Base-by-base conservation (phyloP, 2,113 vertebrate species). In the Acrocephalus kingi region DNA sequence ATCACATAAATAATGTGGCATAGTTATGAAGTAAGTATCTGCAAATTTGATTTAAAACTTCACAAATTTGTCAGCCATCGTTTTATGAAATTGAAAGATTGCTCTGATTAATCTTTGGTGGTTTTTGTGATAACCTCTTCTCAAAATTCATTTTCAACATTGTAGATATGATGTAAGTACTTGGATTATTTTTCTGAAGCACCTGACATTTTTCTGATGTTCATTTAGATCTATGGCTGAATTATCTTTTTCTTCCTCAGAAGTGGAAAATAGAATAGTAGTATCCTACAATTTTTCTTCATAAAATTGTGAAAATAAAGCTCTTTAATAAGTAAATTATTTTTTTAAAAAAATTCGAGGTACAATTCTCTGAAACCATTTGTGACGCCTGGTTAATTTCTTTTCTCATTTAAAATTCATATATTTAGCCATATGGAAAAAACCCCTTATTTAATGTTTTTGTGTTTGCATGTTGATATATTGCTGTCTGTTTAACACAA, bases 1-100 rank as follows among this genome's bases (percentile, higher is more conserved):
- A 99, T 99, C 99, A 99, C 98, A 97, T 98, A 98, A 98, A 98
- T 98, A 98, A 98, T 98, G 98, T 97, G 98, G 96, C 97, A 98
- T 96, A 95, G 98, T 98, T 97, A 97, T 97, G 80, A 97, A 97
- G 92, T 97, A 98, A 98, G 96, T 98, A 98, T 98, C 97, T 98
- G 97, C 96, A 97, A 98, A 97, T 98, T 95, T 98, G 97, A 98
- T 98, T 98, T 98, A 97, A 98, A 98, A 98, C 97, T 97, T 98
- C 97, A 97, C 97, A 98, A 98, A 98, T 98, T 98, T 98, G 96
- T 98, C 96, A 97, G 85, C 95, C 94, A 97, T 98, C 97, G 51
- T 97, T 96, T 97, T 97, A 82, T 96, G 96, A 97, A 97, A 98
- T 67, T 97, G 95, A 86, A 97, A 55, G 85, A 87, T 87, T 92